These are phyloP conservation scores for Biston stratarius DNA, from an alignment of 2,888 invertebrate genomes.

Conservation along the genomic window DNA sequence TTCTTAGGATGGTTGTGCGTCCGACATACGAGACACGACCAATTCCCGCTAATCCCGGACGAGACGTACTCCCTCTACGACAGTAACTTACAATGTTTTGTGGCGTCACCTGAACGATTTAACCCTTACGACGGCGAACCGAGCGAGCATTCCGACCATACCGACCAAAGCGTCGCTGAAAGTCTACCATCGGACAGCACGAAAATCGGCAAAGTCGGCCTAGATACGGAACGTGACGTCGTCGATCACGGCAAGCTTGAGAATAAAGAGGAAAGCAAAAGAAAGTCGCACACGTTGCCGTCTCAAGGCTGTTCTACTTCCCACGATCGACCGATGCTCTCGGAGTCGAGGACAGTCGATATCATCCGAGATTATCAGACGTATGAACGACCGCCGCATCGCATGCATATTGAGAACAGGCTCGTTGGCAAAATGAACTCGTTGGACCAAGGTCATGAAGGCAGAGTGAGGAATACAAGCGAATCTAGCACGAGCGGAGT, in stretches of 20 bases:
- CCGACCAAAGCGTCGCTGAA: constrained; percentile 78
- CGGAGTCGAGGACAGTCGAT: constrained; percentile 90
- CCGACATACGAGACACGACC: constrained; percentile 91
- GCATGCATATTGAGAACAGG: constrained; percentile 64
- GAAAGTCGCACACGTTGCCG: constrained; percentile 87
- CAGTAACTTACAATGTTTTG: constrained; percentile 63
- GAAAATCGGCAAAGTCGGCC: constrained; percentile 58
- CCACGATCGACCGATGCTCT: constrained; percentile 89
- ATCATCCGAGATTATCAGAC: constrained; percentile 76
- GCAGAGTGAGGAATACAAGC: constrained; percentile 80
- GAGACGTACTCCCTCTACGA: constrained; percentile 85
- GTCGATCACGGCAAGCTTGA: constrained; percentile 61
- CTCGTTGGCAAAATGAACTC: constrained; percentile 74
- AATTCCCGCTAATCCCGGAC: constrained; percentile 91
- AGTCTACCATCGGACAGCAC: constrained; percentile 73
- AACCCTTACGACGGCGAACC: constrained; percentile 71
- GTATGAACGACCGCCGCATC: constrained; percentile 68
- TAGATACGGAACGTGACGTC: constrained; percentile 70
- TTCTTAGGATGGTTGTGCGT: constrained; percentile 90
- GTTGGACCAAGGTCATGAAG: constrained; percentile 75
- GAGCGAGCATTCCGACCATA: constrained; percentile 82
- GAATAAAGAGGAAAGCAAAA: constrained; percentile 66
- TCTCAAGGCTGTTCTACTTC: constrained; percentile 80
- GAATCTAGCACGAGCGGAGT: constrained; percentile 94
- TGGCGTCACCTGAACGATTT: constrained; percentile 71